Evolutionary conservation across 2,113 vertebrate species (phyloP).

Genomic region (Cyphotilapia sp.): DNA sequence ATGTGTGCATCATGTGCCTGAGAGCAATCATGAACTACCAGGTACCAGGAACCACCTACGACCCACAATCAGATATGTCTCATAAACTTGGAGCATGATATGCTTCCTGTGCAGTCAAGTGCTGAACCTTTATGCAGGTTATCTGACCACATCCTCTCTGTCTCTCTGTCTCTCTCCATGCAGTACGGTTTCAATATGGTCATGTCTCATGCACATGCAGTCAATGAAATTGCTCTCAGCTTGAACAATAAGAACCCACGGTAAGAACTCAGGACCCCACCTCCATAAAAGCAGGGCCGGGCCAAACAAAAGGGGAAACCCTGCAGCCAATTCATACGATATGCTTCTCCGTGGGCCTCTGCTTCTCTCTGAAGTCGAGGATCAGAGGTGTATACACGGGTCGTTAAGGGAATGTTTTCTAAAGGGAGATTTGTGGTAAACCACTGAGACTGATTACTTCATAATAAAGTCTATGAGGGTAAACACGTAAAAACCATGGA

Average conservation of each 20-base stretch:
- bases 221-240: conserved; percentile 97
- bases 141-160: conserved; percentile 43
- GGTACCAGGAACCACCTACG: conserved; percentile 64
- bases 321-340: conserved; percentile 53
- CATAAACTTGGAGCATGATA: neutral
- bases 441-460: conserved; percentile 39
- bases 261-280: conserved; percentile 61
- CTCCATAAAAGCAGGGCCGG: neutral
- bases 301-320: conserved; percentile 45
- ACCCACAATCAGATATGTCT: neutral
- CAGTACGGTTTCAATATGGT: conserved; percentile 98
- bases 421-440: conserved; percentile 55
- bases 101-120: neutral
- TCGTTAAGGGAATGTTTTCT: conserved; percentile 51
- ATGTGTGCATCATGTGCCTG: conserved; percentile 96
- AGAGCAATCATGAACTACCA: conserved; percentile 98
- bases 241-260: conserved; percentile 96
- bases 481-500: neutral
- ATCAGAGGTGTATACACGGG: conserved; percentile 29
- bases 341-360: conserved; percentile 28
- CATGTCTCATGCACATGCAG: conserved; percentile 94
- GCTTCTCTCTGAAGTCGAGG: conserved; percentile 34
- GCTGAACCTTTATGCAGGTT: neutral
- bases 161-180: conserved; percentile 11
- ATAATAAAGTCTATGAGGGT: conserved; percentile 28